phyloP scores from a whole-genome alignment of 2,113 vertebrate species.

The Chionomys nivalis region DNA sequence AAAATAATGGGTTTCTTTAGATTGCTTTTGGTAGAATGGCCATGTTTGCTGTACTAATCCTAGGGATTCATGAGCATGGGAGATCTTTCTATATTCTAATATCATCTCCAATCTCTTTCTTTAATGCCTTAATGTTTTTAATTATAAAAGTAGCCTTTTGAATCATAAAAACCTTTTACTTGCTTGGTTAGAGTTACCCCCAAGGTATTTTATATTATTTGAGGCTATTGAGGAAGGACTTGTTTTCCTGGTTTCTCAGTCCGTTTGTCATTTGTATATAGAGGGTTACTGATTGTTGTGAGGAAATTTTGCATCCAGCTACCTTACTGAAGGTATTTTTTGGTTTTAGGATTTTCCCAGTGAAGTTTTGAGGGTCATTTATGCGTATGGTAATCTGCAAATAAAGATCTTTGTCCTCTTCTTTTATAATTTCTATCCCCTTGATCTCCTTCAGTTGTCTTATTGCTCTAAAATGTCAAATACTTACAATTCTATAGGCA shows the following conservation, averaged over 20 bases:
- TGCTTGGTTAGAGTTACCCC: not conserved
- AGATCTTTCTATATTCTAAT: not conserved
- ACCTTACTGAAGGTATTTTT: not conserved
- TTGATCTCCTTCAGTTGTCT: not conserved
- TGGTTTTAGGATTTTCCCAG: not conserved
- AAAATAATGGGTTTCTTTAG: not conserved
- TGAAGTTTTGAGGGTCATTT: too few relatives aligned
- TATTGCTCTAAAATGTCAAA: not conserved
- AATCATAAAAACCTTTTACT: not conserved
- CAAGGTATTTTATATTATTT: not conserved
- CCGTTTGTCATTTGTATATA: not conserved
- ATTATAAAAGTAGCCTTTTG: not conserved
- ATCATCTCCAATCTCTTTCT: not conserved
- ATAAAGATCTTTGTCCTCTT: not conserved
- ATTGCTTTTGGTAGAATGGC: not conserved
- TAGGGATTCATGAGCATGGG: not conserved
- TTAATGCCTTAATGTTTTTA: not conserved
- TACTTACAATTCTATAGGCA: not conserved
- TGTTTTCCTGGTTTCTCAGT: not conserved
- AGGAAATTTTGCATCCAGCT: not conserved
- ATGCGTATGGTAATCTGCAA: not conserved
- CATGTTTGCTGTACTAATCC: not conserved
- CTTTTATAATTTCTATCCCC: not conserved
- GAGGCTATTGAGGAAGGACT: not conserved
- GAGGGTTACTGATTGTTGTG: not conserved